Percentiles rank a stretch among this genome's conserved stretches.
phyloP scores from a whole-genome alignment of 2,797 vertebrate genomes.

The Muscicapa striata region DNA sequence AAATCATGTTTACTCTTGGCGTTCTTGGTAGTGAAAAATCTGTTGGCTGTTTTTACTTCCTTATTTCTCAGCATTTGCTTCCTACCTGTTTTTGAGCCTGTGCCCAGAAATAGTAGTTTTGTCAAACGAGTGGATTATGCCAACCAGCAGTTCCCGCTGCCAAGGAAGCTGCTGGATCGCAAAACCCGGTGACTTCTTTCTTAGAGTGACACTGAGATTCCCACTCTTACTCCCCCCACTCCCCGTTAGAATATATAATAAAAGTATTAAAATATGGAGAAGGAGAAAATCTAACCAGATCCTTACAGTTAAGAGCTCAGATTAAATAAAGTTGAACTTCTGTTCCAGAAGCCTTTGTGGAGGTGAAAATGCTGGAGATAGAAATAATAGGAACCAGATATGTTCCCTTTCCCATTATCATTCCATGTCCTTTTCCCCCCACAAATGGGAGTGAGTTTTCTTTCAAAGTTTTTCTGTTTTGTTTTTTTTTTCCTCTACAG shows the following conservation, averaged over 20 bases:
- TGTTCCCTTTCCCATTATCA: background rate
- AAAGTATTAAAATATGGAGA: conserved; percentile 59
- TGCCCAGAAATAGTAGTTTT: conserved; percentile 90
- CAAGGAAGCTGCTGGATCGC: conserved; percentile 81
- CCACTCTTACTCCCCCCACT: background rate
- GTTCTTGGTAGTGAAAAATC: conserved; percentile 78
- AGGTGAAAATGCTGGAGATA: conserved; percentile 25
- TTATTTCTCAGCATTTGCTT: conserved; percentile 85
- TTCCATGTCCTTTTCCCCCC: background rate
- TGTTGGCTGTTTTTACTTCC: conserved; percentile 84
- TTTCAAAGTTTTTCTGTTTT: background rate
- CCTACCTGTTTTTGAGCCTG: conserved; percentile 86
- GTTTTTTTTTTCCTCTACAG: background rate
- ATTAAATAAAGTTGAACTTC: conserved; percentile 41
- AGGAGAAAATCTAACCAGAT: conserved; percentile 1
- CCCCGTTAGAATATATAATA: conserved; percentile 56
- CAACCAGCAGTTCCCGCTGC: conserved; percentile 79
- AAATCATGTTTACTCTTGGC: conserved; percentile 85
- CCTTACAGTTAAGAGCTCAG: conserved; percentile 2
- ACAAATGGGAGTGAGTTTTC: background rate
- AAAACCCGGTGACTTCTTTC: conserved; percentile 80
- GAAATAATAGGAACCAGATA: conserved; percentile 37
- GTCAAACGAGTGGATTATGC: conserved; percentile 81
- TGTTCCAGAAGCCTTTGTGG: conserved; percentile 33
- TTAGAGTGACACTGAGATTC: conserved; percentile 73